Base-by-base conservation (phyloP, 1,140 invertebrate genomes). In the Brachionus angularis region DNA sequence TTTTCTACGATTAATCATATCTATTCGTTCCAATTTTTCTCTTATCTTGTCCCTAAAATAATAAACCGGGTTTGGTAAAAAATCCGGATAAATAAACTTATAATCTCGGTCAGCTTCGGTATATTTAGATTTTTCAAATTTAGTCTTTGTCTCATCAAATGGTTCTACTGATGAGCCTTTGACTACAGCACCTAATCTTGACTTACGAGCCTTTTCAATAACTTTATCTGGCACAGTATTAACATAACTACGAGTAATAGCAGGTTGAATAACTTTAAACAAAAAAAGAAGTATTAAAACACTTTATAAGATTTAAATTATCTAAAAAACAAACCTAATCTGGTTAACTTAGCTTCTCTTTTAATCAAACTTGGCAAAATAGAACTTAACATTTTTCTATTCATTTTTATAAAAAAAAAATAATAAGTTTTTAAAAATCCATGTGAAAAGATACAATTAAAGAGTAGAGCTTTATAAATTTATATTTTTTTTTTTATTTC, bases 11-110 rank as follows among this genome's bases (percentile, higher is more conserved):
- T 87, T 86, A 1, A 97, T 75, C 95, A 98, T 98, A 79, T 98
- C 96, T 58, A 85, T 82, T 70, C 94, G 84, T 77, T 97, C 93
- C 10, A 98, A 79, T 79, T 88, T 91, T 80, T 98, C 95, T 73
- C 87, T 82, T 0, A 97, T 76, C 18, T 80, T 75, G 82, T 98
- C 93, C 72, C 95, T 81, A 77, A 85, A 87, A 77, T 87, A 81
- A 8, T 86, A 82, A 73, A 89, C 87, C 0, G 91, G 90, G 80
- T 91, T 87, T 2, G 93, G 93, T 49, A 98, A 79, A 84, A 98
- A 97, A 83, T 98, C 95, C 5, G 91, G 92, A 82, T 94, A 97
- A 33, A 89, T 82, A 79, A 88, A 67, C 62, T 67, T 67, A 21
- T 67, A 67, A 29, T 67, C 62, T 18, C 62, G 29, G 2, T 67